A percentile compares a stretch with the other conserved stretches of the same genome.
Evolutionary conservation across 2,113 vertebrate species (phyloP).

Genomic region (Burhinus bistriatus): DNA sequence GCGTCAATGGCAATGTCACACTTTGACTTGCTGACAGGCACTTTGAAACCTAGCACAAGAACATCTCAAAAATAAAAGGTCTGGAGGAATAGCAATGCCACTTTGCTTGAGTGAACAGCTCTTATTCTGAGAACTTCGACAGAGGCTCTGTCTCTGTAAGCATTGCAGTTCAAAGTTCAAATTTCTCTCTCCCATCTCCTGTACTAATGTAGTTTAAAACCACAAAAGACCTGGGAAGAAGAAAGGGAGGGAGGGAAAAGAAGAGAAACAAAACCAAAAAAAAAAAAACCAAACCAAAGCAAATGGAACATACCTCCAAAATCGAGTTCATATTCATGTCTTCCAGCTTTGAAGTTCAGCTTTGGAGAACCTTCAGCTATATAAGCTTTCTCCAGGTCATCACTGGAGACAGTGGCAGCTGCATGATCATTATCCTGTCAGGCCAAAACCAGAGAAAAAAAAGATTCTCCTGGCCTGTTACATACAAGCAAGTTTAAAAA

Average conservation of each 20-base stretch:
- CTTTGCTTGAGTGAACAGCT: not conserved
- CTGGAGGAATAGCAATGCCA: not conserved
- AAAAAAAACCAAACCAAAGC: not conserved
- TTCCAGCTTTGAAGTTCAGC: constrained; percentile 80
- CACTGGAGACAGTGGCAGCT: constrained; percentile 74
- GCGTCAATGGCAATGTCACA: not conserved
- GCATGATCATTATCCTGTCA: constrained; percentile 70
- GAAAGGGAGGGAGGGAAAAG: not conserved
- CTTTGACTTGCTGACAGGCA: not conserved
- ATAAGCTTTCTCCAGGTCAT: constrained; percentile 82
- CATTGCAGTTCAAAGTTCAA: not conserved
- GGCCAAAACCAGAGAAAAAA: not conserved
- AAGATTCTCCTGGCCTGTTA: not conserved
- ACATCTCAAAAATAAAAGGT: not conserved
- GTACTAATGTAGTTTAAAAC: not conserved
- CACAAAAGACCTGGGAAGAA: not conserved
- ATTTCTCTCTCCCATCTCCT: not conserved
- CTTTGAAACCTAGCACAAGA: not conserved
- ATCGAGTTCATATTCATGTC: constrained; percentile 79
- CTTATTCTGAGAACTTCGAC: not conserved
- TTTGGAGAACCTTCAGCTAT: constrained; percentile 46
- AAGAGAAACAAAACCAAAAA: not conserved
- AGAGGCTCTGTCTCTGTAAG: not conserved
- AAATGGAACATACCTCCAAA: constrained; percentile 77
- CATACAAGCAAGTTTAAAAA: not conserved